These are phyloP conservation scores for Neomorphus geoffroyi DNA, from an alignment of 2,797 vertebrate species.

Conservation along the genomic window DNA sequence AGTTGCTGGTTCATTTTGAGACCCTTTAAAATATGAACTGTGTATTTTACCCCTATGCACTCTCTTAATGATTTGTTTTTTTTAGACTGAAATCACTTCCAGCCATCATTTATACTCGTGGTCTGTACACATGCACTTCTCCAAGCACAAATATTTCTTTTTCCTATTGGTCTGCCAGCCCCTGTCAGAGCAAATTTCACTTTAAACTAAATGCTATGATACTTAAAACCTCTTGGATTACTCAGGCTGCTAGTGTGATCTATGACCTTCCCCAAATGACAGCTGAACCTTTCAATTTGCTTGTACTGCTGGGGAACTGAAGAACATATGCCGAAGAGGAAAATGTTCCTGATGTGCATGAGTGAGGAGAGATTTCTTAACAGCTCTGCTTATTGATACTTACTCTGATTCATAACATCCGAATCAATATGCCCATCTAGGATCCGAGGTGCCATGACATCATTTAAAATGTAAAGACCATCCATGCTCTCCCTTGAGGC, in stretches of 20 bases:
- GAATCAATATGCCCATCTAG: background rate
- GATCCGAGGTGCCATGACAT: background rate
- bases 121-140: slow-evolving; percentile 80
- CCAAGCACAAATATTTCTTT: slow-evolving; percentile 87
- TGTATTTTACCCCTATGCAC: slow-evolving; percentile 91
- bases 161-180: slow-evolving; percentile 88
- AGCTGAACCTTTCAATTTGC: slow-evolving; percentile 80
- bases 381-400: slow-evolving; percentile 31
- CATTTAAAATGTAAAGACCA: background rate
- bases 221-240: slow-evolving; percentile 83
- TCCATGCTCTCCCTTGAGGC: background rate
- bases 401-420: slow-evolving; percentile 4
- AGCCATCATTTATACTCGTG: slow-evolving; percentile 86
- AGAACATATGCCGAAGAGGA: slow-evolving; percentile 71
- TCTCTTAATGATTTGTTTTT: slow-evolving; percentile 92
- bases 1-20: slow-evolving; percentile 78
- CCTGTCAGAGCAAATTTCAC: slow-evolving; percentile 89
- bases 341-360: slow-evolving; percentile 70
- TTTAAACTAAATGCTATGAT: slow-evolving; percentile 81
- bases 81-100: slow-evolving; percentile 96
- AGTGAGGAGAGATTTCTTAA: slow-evolving; percentile 66
- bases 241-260: slow-evolving; percentile 78
- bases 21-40: slow-evolving; percentile 90
- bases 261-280: slow-evolving; percentile 80
- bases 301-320: slow-evolving; percentile 67